phyloP scores from a whole-genome alignment of 2,113 vertebrate genomes.

The Gymnarchus niloticus region DNA sequence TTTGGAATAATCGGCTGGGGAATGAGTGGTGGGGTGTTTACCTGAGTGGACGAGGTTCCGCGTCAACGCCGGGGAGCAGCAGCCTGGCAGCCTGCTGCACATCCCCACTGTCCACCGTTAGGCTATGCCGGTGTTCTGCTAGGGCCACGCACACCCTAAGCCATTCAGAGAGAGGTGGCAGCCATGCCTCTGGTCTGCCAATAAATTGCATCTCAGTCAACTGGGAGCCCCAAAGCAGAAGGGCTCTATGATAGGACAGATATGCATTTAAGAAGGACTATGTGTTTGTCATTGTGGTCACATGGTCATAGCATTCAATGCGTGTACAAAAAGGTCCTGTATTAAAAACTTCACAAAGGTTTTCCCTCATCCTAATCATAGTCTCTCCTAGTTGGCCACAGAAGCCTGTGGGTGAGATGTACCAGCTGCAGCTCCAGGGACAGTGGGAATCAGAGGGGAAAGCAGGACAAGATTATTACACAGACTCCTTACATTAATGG shows the following conservation, averaged over 20 bases:
- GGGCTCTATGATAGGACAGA: neutral
- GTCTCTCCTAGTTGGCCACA: neutral
- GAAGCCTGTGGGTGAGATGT: neutral
- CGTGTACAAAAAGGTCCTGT: neutral
- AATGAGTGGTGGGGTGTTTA: neutral
- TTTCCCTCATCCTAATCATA: no score
- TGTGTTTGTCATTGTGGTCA: neutral
- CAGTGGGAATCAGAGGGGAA: neutral
- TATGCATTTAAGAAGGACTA: neutral
- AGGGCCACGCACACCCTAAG: slow-evolving; percentile 28
- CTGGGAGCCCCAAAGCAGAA: neutral
- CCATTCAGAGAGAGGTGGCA: slow-evolving; percentile 30
- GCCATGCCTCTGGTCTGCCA: slow-evolving; percentile 20
- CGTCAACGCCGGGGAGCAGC: slow-evolving; percentile 29
- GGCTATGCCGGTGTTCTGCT: slow-evolving; percentile 26
- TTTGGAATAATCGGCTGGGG: neutral
- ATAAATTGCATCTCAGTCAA: neutral
- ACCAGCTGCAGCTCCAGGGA: neutral
- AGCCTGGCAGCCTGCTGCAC: slow-evolving; percentile 31
- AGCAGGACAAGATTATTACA: neutral
- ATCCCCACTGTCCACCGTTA: slow-evolving; percentile 29
- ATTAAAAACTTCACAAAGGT: no score
- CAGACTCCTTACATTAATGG: neutral
- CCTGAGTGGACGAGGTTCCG: slow-evolving; percentile 29
- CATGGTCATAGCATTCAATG: neutral